A percentile compares a stretch with the other conserved stretches of the same genome.
Evolutionary conservation across 2,797 vertebrate genomes (phyloP).

Genomic region (Acropternis orthonyx): DNA sequence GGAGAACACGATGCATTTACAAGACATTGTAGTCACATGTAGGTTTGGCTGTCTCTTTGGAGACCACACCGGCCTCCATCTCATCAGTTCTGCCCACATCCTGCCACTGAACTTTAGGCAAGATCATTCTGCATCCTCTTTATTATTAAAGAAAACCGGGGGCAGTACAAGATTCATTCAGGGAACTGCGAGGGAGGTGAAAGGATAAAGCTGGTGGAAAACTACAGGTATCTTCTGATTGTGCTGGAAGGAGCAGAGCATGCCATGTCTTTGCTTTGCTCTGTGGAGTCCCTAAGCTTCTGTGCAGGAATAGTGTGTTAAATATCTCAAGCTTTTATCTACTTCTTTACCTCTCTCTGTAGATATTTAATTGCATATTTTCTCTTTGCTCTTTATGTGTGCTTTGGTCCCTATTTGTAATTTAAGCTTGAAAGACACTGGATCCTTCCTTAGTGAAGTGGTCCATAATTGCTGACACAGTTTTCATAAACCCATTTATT

Average conservation of each 20-base stretch:
- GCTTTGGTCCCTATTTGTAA: constrained; percentile 1
- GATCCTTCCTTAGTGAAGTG: background rate
- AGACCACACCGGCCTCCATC: background rate
- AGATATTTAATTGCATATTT: background rate
- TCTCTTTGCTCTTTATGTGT: background rate
- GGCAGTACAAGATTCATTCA: background rate
- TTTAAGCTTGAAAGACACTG: constrained; percentile 5
- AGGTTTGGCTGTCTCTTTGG: constrained; percentile 18
- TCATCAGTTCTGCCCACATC: constrained; percentile 5
- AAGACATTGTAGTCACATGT: background rate
- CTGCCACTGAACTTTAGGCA: constrained; percentile 44
- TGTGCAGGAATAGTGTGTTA: background rate
- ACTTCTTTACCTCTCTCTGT: background rate
- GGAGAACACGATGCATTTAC: background rate
- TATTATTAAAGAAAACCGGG: constrained; percentile 5
- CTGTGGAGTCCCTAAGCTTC: background rate
- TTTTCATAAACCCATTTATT: background rate
- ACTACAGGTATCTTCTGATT: background rate
- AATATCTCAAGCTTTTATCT: background rate
- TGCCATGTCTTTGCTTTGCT: background rate
- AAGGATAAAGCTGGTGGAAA: background rate
- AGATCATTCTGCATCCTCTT: constrained; percentile 11
- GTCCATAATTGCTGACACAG: background rate
- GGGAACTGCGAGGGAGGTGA: constrained; percentile 18
- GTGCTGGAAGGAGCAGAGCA: background rate